Conservation (phyloP, 2,797 vertebrate species). For the Gymnoscopelus microlampas region DNA sequence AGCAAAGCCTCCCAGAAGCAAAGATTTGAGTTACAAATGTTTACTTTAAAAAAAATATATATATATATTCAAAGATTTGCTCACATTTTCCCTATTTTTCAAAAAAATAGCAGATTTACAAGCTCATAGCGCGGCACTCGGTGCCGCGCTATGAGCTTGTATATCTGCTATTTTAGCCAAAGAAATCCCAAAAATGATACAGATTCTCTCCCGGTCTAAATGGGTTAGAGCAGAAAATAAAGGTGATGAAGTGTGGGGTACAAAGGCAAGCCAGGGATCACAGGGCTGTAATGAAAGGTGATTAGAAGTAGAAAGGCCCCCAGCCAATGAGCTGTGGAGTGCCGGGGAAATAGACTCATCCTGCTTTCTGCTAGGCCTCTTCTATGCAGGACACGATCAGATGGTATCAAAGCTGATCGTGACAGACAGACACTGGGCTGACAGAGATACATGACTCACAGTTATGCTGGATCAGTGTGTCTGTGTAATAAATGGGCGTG, state of each 20-base stretch:
- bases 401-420: conserved; percentile 75
- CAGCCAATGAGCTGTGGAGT: conserved; percentile 62
- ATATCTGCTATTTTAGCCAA: too few species aligned
- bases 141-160: too few species aligned
- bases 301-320: conserved; percentile 84
- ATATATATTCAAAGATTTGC: too few species aligned
- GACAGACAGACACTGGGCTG: conserved; percentile 58
- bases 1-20: too few species aligned
- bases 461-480: conserved; percentile 17
- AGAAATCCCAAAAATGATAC: too few species aligned
- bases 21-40: too few species aligned
- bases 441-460: conserved; percentile 45
- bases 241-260: conserved; percentile 91
- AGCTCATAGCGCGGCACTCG: too few species aligned
- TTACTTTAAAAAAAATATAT: too few species aligned
- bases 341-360: conserved; percentile 69
- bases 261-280: conserved; percentile 90
- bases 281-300: conserved; percentile 92
- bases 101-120: too few species aligned
- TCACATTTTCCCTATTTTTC: too few species aligned
- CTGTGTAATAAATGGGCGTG: neutral
- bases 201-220: too few species aligned
- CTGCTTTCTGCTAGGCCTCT: conserved; percentile 74
- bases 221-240: conserved; percentile 87
- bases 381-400: conserved; percentile 69